Conservation (phyloP, 2,888 invertebrate genomes). For the Oasisia sp. region DNA sequence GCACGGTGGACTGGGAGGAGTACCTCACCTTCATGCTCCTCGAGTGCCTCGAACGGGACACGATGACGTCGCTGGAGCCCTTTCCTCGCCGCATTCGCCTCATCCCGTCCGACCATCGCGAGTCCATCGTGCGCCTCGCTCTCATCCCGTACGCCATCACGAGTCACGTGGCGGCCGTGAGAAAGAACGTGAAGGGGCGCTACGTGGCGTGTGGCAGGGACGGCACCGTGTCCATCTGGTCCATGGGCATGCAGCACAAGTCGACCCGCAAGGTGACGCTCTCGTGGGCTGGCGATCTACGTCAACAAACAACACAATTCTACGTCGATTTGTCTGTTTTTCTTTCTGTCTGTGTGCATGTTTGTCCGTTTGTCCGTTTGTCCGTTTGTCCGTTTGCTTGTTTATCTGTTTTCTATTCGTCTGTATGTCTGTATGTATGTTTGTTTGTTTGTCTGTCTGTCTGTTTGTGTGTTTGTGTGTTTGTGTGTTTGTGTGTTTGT, state of each 20-base stretch:
- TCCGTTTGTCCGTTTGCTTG: no score
- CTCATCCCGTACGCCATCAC: slow-evolving; percentile 25
- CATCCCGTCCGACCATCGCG: slow-evolving; percentile 25
- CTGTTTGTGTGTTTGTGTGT: no score
- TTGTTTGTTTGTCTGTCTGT: no score
- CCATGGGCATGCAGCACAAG: slow-evolving; percentile 74
- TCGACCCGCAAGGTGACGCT: slow-evolving; percentile 36
- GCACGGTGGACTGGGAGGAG: slow-evolving; percentile 78
- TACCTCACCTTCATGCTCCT: slow-evolving; percentile 80
- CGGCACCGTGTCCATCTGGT: slow-evolving; percentile 83
- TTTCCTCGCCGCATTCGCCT: not conserved
- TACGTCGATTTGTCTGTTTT: no score
- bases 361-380: no score
- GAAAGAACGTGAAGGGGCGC: slow-evolving; percentile 74
- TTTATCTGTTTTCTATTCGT: no score
- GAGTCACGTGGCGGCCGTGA: slow-evolving; percentile 48
- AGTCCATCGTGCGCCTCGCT: slow-evolving; percentile 31
- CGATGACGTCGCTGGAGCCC: slow-evolving; percentile 42
- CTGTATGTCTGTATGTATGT: no score
- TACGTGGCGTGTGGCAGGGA: slow-evolving; percentile 82
- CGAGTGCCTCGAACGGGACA: slow-evolving; percentile 70
- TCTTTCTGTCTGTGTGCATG: no score
- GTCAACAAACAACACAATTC: no score
- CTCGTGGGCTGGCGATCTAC: not conserved
- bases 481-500: no score